Percentiles rank a stretch among this genome's conserved stretches.
phyloP scores from a whole-genome alignment of 2,888 invertebrate species.

The Hemicrepidius hirtus region DNA sequence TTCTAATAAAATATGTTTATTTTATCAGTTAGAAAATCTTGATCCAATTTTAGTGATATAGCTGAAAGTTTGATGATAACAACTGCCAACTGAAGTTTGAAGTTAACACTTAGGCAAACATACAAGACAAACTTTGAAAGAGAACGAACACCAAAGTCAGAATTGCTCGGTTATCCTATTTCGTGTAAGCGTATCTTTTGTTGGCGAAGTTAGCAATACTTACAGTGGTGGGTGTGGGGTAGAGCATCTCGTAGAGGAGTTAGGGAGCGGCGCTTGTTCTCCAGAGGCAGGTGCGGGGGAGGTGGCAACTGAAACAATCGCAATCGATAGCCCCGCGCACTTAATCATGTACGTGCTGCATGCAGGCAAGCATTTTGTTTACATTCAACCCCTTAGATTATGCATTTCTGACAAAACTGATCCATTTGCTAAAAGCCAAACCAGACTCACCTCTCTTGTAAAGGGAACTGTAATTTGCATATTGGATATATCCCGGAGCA shows the following conservation, averaged over 20 bases:
- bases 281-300: constrained; percentile 83
- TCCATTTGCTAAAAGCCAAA: constrained; percentile 12
- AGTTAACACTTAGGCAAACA: constrained; percentile 11
- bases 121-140: constrained; percentile 15
- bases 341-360: constrained; percentile 45
- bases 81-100: not conserved
- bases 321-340: constrained; percentile 58
- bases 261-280: constrained; percentile 75
- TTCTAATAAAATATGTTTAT: not conserved
- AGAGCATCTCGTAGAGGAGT: constrained; percentile 65
- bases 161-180: constrained; percentile 22
- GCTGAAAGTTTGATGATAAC: constrained; percentile 2
- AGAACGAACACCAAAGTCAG: constrained; percentile 11
- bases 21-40: not conserved
- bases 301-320: constrained; percentile 78
- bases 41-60: not conserved
- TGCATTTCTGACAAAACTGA: not conserved
- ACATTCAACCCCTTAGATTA: not conserved
- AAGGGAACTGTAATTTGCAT: constrained; percentile 3
- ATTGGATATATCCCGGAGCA: not conserved
- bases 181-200: constrained; percentile 17
- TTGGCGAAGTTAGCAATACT: constrained; percentile 43
- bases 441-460: not conserved
- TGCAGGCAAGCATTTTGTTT: constrained; percentile 13
- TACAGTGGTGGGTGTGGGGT: constrained; percentile 67